Conservation (phyloP, 2,888 invertebrate genomes). For the Pelosia muscerda region DNA sequence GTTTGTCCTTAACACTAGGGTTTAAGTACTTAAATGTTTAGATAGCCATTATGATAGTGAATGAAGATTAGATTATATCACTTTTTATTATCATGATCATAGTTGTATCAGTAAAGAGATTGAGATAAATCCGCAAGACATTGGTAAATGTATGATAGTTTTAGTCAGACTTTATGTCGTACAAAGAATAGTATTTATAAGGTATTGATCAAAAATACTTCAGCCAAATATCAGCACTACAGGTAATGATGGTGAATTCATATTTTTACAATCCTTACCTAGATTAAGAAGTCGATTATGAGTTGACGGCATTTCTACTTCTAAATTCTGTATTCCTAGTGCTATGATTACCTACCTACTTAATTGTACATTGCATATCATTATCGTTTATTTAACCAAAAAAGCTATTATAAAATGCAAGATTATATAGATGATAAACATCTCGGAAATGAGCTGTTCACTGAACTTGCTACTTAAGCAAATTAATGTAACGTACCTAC, state of each 20-base stretch:
- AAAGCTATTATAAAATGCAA: no score
- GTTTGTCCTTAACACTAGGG: not conserved
- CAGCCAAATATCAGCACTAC: not conserved
- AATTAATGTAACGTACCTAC: no score
- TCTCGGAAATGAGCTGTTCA: no score
- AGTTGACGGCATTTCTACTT: no score
- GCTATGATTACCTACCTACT: not conserved
- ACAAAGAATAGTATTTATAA: not conserved
- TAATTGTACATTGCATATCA: not conserved
- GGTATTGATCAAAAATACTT: not conserved
- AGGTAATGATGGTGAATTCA: not conserved
- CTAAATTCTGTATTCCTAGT: no score
- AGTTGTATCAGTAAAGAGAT: not conserved
- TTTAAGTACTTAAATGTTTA: not conserved
- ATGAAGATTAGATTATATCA: conserved; percentile 3
- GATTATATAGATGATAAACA: no score
- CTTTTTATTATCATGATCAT: not conserved
- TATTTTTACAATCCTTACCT: not conserved
- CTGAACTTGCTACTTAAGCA: no score
- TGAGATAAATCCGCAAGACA: not conserved
- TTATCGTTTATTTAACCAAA: no score
- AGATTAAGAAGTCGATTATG: no score
- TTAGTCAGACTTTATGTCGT: not conserved
- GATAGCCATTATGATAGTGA: not conserved
- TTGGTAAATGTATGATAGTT: not conserved